phyloP scores from a whole-genome alignment of 2,888 invertebrate genomes.

The Hyposoter dolosus region DNA sequence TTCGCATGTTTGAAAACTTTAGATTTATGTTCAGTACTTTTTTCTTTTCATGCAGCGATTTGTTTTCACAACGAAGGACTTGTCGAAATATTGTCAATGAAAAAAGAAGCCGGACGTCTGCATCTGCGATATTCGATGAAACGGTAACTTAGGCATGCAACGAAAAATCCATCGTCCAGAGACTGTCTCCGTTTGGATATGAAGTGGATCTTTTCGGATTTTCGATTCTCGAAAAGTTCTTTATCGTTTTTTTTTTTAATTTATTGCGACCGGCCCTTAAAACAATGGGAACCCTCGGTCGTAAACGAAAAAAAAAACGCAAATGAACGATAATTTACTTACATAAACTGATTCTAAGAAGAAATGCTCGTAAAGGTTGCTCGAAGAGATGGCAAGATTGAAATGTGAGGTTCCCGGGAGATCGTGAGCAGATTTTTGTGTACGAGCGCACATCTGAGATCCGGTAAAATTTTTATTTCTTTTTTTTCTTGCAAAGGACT shows the following conservation, averaged over 20 bases:
- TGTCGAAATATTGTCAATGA: background rate
- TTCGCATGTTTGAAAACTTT: background rate
- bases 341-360: background rate
- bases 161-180: too few relatives aligned
- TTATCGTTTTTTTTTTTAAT: background rate
- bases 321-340: background rate
- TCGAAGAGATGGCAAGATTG: background rate
- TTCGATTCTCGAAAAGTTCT: too few relatives aligned
- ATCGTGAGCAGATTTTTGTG: conserved; percentile 35
- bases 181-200: too few relatives aligned
- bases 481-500: background rate
- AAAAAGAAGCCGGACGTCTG: background rate
- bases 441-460: conserved; percentile 15
- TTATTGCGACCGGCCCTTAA: background rate
- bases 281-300: background rate
- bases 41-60: background rate
- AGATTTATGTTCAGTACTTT: background rate
- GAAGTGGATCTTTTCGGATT: too few relatives aligned
- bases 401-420: background rate
- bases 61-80: background rate
- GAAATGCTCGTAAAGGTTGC: background rate
- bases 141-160: too few relatives aligned
- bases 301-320: background rate
- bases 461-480: background rate
- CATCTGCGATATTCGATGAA: too few relatives aligned